Evolutionary conservation across 2,797 vertebrate species (phyloP).

Genomic region (Synaphobranchus kaupii): DNA sequence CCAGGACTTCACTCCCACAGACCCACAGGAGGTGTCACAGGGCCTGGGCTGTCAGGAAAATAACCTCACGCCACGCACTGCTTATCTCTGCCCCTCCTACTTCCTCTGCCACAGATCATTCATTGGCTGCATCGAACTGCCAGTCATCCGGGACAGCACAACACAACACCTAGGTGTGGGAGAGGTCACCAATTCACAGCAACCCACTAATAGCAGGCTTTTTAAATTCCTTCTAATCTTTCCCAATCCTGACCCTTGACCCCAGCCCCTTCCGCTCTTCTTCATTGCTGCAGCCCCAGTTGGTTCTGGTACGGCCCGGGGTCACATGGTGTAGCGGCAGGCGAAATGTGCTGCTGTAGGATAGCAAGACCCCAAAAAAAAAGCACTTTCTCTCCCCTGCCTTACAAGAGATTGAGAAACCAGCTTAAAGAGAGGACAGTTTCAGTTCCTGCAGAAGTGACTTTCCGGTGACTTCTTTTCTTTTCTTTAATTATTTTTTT

Average conservation of each 20-base stretch:
- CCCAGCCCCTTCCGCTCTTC: not conserved
- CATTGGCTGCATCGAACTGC: not conserved
- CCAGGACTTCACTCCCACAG: not conserved
- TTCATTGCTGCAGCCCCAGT: not conserved
- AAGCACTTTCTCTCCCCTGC: conserved; percentile 19
- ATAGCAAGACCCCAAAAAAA: not conserved
- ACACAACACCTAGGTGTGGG: not conserved
- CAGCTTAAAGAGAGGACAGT: conserved; percentile 11
- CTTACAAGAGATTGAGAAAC: conserved; percentile 20
- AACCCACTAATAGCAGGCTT: not conserved
- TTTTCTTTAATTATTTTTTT: not conserved
- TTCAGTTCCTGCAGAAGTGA: not conserved
- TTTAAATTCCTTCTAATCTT: not conserved
- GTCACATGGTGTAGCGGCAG: not conserved
- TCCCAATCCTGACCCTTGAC: not conserved
- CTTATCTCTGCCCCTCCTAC: not conserved
- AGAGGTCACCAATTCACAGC: not conserved
- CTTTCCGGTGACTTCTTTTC: not conserved
- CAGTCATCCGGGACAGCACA: not conserved
- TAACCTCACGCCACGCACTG: not conserved
- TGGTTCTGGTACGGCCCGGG: not conserved
- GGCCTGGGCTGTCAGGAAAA: not conserved
- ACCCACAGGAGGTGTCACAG: not conserved
- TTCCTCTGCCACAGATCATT: not conserved
- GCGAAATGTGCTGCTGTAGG: not conserved